These are phyloP conservation scores for Psittacula derbiana DNA, from an alignment of 2,797 vertebrate species.

Conservation along the genomic window DNA sequence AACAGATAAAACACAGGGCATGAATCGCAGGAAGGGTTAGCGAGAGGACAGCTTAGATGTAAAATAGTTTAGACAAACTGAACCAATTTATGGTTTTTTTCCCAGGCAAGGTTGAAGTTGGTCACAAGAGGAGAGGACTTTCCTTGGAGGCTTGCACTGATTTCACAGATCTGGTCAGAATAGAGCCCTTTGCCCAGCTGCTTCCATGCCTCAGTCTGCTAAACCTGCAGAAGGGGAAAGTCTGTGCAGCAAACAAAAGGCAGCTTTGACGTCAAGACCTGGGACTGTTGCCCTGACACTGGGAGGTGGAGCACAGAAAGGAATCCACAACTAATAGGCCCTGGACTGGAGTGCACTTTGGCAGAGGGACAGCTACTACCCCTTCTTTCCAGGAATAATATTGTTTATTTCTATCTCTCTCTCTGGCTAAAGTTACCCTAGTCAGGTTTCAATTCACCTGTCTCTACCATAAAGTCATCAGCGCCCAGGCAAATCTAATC, in stretches of 20 bases:
- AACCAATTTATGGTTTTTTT: neutral
- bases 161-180: neutral
- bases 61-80: neutral
- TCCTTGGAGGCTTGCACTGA: neutral
- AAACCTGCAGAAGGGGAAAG: constrained; percentile 7
- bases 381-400: constrained; percentile 71
- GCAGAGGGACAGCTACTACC: constrained; percentile 50
- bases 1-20: constrained; percentile 4
- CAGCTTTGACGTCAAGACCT: constrained; percentile 52
- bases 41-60: neutral
- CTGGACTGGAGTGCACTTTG: constrained; percentile 37
- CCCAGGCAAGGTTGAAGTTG: neutral
- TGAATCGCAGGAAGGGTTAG: neutral
- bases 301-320: constrained; percentile 45
- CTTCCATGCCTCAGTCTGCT: neutral
- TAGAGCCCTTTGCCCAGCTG: neutral
- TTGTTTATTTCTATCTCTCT: constrained; percentile 64
- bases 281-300: constrained; percentile 58
- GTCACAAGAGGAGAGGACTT: neutral
- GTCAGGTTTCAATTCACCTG: constrained; percentile 61
- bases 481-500: neutral
- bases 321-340: constrained; percentile 44
- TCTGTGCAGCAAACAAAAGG: constrained; percentile 45
- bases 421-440: constrained; percentile 28
- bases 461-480: constrained; percentile 8